Conservation (phyloP, 2,888 invertebrate genomes). For the Noctua fimbriata region DNA sequence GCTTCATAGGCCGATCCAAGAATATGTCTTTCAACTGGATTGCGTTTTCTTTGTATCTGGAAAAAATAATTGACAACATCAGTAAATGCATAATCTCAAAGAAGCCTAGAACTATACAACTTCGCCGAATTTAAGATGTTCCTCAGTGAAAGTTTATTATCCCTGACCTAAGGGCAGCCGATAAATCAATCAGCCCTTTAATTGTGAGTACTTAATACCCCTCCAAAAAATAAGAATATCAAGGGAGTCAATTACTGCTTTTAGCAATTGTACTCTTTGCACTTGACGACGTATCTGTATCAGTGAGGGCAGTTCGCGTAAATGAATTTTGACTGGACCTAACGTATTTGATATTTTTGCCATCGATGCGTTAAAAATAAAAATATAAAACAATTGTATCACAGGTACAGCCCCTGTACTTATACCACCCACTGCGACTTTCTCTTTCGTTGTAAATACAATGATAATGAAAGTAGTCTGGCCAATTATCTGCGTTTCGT, state of each 20-base stretch:
- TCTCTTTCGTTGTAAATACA: slow-evolving; percentile 31
- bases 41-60: slow-evolving; percentile 89
- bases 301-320: neutral
- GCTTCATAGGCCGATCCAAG: slow-evolving; percentile 90
- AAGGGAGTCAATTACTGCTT: neutral
- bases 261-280: neutral
- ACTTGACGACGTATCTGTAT: neutral
- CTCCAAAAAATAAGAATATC: neutral
- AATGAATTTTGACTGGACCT: neutral
- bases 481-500: slow-evolving; percentile 43
- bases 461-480: slow-evolving; percentile 43
- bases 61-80: slow-evolving; percentile 55
- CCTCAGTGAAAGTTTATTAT: neutral
- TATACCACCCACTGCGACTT: slow-evolving; percentile 19
- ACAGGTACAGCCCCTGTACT: neutral
- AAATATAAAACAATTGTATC: neutral
- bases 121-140: neutral
- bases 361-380: neutral
- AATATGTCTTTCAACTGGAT: slow-evolving; percentile 87
- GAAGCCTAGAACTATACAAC: neutral
- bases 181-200: neutral
- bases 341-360: neutral
- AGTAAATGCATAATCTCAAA: slow-evolving; percentile 10
- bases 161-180: neutral
- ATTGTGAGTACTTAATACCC: neutral